A percentile compares a stretch with the other conserved stretches of the same genome.
phyloP scores from a whole-genome alignment of 2,797 vertebrate species.

The Arnoldichthys spilopterus region DNA sequence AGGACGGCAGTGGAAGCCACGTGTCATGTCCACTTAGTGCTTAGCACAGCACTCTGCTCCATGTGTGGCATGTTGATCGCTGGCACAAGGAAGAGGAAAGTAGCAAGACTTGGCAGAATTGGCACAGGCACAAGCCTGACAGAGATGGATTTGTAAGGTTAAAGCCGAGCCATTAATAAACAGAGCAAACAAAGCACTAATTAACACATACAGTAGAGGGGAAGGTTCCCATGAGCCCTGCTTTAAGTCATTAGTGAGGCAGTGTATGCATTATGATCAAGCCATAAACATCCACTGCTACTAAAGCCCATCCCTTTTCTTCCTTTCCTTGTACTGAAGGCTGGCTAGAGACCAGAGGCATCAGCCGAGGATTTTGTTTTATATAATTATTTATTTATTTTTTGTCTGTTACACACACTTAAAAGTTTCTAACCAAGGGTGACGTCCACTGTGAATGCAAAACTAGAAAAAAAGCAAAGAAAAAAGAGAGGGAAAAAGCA shows the following conservation, averaged over 20 bases:
- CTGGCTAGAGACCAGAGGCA: not conserved
- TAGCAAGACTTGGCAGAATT: not conserved
- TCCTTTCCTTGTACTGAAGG: conserved; percentile 1
- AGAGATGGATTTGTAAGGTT: conserved; percentile 69
- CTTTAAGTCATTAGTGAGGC: conserved; percentile 47
- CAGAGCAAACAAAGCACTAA: conserved; percentile 66
- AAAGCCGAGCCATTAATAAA: conserved; percentile 69
- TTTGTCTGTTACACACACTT: not conserved
- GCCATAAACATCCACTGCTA: conserved; percentile 32
- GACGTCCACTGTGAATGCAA: conserved; percentile 6
- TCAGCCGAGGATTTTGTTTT: conserved; percentile 18
- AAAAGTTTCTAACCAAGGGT: conserved; percentile 19
- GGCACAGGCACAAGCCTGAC: conserved; percentile 21
- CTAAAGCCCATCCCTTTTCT: conserved; percentile 11
- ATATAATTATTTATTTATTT: not conserved
- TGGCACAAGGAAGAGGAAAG: conserved; percentile 1
- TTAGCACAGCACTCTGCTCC: not conserved
- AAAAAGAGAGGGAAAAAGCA: not conserved
- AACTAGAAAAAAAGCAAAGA: not conserved
- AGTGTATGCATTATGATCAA: conserved; percentile 42
- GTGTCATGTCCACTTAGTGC: conserved; percentile 44
- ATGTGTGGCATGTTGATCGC: conserved; percentile 19
- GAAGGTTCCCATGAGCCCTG: conserved; percentile 43
- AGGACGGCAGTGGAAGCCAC: conserved; percentile 19
- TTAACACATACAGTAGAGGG: conserved; percentile 54